Evolutionary conservation across 2,888 invertebrate species (phyloP), one percentile per base, ranked within the genome.

Genomic region (Axea sp.): DNA sequence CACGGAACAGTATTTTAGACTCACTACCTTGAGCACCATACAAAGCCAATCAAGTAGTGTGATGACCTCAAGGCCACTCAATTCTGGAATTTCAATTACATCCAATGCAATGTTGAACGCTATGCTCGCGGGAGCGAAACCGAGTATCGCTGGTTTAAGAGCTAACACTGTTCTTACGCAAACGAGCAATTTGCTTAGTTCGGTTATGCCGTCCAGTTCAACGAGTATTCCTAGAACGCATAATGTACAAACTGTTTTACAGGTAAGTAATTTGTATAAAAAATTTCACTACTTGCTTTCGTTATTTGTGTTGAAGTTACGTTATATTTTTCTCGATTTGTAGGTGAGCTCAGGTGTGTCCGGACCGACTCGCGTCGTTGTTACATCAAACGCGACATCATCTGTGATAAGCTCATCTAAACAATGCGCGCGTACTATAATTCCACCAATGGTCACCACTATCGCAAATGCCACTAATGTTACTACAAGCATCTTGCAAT

Each of bases 41-140:
- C 88, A 89, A 35, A 76, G 82, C 12, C 83, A 83, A 39, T 71
- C 85, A 3, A 47, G 30, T 17, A 79, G 72, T 8, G 57, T 76
- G 12, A 68, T 79, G 7, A 77, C 79, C 0, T 67, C 80, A 0
- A 77, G 80, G 69, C 73, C 76, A 0, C 37, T 78, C 11, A 76
- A 69, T 60, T 75, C 79, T 0, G 81, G 79, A 1, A 82, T 87
- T 30, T 84, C 87, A 0, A 84, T 86, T 22, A 85, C 86, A 0
- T 87, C 87, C 0, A 87, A 87, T 35, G 86, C 85, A 0, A 87
- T 87, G 85, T 55, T 87, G n/a, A 87, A 86, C 69, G 86, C 87
- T 0, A 86, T 87, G 87, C 64, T 87, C 1, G 85, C 86, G 1
- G 84, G 84, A 1, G 84, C 86, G 4, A 84, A 86, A 43, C 77